Percentiles rank a stretch among this genome's conserved stretches.
Conservation (phyloP, 2,888 invertebrate species). For the Odontomyia ornata region DNA sequence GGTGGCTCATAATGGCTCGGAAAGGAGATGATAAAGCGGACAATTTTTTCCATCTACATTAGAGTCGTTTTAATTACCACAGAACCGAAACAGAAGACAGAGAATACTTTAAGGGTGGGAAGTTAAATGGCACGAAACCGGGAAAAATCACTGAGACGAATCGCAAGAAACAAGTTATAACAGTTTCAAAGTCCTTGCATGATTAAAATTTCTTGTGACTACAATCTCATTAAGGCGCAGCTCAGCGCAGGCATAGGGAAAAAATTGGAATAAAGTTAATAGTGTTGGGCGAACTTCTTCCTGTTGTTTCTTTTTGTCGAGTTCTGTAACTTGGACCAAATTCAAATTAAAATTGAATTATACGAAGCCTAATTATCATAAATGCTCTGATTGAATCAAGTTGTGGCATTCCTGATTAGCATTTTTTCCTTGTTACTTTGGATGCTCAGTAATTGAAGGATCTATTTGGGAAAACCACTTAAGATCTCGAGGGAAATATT, state of each 20-base stretch:
- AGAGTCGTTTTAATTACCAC: constrained; percentile 26
- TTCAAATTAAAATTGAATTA: neutral
- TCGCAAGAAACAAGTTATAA: neutral
- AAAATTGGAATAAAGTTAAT: neutral
- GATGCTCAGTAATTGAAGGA: too few species aligned
- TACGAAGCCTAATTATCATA: neutral
- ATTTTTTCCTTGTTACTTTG: too few species aligned
- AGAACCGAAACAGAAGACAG: neutral
- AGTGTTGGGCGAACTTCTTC: neutral
- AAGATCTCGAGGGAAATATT: too few species aligned
- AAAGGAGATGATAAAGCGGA: neutral
- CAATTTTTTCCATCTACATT: constrained; percentile 4
- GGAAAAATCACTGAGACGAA: neutral
- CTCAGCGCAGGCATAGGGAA: neutral
- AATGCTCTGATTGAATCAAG: neutral
- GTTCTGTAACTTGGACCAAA: neutral
- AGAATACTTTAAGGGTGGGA: neutral
- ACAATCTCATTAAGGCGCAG: neutral
- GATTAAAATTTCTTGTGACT: constrained; percentile 1
- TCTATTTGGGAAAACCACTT: too few species aligned
- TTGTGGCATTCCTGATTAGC: neutral
- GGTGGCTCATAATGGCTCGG: neutral
- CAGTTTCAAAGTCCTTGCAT: constrained; percentile 14
- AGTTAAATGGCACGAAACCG: neutral
- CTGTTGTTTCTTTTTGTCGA: neutral